Evolutionary conservation across 2,888 invertebrate genomes (phyloP), one percentile per base, ranked within the genome.

Genomic region (Argyresthia albistria): DNA sequence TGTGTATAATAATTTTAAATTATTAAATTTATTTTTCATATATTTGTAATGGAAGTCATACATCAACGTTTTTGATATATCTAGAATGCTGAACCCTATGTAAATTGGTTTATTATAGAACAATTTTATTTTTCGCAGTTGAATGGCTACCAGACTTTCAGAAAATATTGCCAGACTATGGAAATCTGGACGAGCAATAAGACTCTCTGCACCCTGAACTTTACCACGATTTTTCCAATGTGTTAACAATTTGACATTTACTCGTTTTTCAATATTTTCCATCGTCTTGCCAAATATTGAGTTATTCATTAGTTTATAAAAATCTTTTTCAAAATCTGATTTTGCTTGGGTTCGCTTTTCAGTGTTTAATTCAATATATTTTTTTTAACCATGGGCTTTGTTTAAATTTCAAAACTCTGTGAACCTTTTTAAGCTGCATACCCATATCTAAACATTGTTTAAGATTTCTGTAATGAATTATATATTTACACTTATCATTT

Each of bases 231-330:
- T 62, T 45, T 63, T 59, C 68, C 68, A 74, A 48, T 69, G 60
- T 6, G 65, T 67, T 16, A 70, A 50, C 35, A 73, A 54, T 53
- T 62, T 67, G 0, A 75, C 63, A 57, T 68, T 59, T 37, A 61
- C 66, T 50, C 65, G 56, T 54, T 67, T 67, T 54, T 66, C 60
- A 10, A 68, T 61, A 54, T 68, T 70, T 58, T 70, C 68, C 60
- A 73, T 65, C 0, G 65, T 68, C 55, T 77, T 76, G 0, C 76
- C 73, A 57, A 67, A 76, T 1, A 73, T 58, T 0, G 69, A 57
- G 57, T 79, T 79, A 48, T 70, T 76, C 64, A 73, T 68, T 10
- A 73, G 56, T 58, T 80, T 76, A 54, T 59, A 76, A 54, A 71
- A 68, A 57, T 73, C 66, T 64, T 73, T 75, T 57, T 75, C 66